Conservation (phyloP, 2,797 vertebrate species). For the Bufotes viridis region DNA sequence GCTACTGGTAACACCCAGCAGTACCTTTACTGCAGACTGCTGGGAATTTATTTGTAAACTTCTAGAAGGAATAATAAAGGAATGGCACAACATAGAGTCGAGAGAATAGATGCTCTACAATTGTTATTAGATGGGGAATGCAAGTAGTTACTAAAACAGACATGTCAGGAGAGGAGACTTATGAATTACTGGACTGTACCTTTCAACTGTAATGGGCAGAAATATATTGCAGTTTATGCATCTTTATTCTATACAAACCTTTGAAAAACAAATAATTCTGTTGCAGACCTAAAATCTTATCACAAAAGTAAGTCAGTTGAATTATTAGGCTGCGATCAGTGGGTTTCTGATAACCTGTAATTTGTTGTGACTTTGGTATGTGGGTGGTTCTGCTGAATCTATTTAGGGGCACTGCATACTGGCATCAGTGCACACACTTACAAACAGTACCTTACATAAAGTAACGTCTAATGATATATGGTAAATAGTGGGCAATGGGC, state of each 20-base stretch:
- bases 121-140: too few relatives aligned
- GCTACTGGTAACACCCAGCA: too few relatives aligned
- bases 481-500: not conserved
- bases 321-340: not conserved
- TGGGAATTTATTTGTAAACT: too few relatives aligned
- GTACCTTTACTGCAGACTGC: too few relatives aligned
- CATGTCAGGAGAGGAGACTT: too few relatives aligned
- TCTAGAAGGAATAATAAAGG: too few relatives aligned
- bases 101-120: too few relatives aligned
- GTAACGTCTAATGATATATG: not conserved
- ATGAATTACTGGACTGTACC: too few relatives aligned
- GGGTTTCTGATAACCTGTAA: constrained; percentile 29
- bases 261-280: not conserved
- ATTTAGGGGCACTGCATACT: constrained; percentile 11
- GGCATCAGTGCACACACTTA: not conserved
- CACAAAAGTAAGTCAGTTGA: not conserved
- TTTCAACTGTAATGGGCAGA: not conserved
- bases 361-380: constrained; percentile 19
- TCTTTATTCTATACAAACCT: not conserved
- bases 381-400: constrained; percentile 13
- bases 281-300: not conserved
- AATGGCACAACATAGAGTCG: too few relatives aligned
- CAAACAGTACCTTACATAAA: not conserved
- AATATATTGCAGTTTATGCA: not conserved
- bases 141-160: too few relatives aligned